Percentiles rank a stretch among this genome's conserved stretches.
Evolutionary conservation across 64 coral and sea anemone genomes (phyloP).

Genomic region (Astreopora myriophthalma): DNA sequence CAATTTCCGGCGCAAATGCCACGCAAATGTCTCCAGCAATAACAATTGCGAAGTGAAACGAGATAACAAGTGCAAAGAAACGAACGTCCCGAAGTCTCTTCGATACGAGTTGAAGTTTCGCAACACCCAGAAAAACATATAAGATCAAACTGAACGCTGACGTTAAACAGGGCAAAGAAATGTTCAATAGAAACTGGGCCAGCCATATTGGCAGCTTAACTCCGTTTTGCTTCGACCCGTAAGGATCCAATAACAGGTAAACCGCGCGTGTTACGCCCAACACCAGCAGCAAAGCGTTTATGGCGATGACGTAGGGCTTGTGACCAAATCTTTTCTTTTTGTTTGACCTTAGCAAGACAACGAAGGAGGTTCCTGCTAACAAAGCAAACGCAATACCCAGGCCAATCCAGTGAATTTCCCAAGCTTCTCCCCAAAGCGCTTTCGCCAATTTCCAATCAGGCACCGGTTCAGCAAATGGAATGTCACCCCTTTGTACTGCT

Average conservation of each 20-base stretch:
- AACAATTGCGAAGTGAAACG: constrained; percentile 49
- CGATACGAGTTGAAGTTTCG: constrained; percentile 47
- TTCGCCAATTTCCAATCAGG: not conserved
- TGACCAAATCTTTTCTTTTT: not conserved
- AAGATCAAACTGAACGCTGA: constrained; percentile 69
- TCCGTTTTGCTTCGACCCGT: constrained; percentile 18
- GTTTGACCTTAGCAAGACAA: not conserved
- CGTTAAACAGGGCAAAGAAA: constrained; percentile 67
- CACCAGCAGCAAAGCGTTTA: not conserved
- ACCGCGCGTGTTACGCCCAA: not conserved
- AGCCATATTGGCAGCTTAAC: constrained; percentile 1
- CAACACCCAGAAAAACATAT: constrained; percentile 62
- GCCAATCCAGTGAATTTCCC: constrained; percentile 27
- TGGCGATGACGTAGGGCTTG: not conserved
- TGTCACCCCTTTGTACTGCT: not conserved
- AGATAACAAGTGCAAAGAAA: constrained; percentile 10
- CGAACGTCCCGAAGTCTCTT: constrained; percentile 15
- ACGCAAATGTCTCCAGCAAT: not conserved
- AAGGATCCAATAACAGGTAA: constrained; percentile 23
- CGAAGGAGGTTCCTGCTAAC: not conserved
- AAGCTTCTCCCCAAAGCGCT: not conserved
- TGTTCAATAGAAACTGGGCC: constrained; percentile 7
- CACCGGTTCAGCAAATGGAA: not conserved
- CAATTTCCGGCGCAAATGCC: not conserved
- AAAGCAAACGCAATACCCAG: constrained; percentile 14